phyloP scores from a whole-genome alignment of 2,888 invertebrate genomes.

The Neria commutata region DNA sequence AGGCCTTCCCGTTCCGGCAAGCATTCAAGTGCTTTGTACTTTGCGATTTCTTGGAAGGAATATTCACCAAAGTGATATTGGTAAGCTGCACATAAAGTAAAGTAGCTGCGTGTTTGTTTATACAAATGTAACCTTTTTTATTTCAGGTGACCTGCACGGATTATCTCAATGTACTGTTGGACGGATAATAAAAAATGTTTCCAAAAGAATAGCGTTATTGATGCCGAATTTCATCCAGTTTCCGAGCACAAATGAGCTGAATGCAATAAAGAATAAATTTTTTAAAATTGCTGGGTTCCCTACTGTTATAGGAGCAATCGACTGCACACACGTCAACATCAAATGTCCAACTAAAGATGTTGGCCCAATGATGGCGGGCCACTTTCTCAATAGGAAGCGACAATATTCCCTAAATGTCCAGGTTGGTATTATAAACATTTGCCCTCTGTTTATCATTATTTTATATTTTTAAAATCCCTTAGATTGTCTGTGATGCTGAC shows the following conservation, averaged over 20 bases:
- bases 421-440: background rate
- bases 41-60: too few relatives aligned
- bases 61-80: too few relatives aligned
- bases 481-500: slow-evolving; percentile 25
- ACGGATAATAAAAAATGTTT: slow-evolving; percentile 3
- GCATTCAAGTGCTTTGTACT: too few relatives aligned
- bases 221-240: too few relatives aligned
- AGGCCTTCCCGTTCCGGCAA: too few relatives aligned
- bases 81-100: too few relatives aligned
- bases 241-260: too few relatives aligned
- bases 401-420: slow-evolving; percentile 22
- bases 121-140: too few relatives aligned
- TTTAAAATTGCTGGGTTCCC: slow-evolving; percentile 8
- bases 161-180: slow-evolving; percentile 8
- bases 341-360: slow-evolving; percentile 21
- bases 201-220: too few relatives aligned
- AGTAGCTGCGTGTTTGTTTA: too few relatives aligned
- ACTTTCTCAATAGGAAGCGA: slow-evolving; percentile 21
- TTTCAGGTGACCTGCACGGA: too few relatives aligned
- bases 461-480: background rate
- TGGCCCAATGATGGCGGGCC: slow-evolving; percentile 16
- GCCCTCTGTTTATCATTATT: background rate
- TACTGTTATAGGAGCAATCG: slow-evolving; percentile 19
- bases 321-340: slow-evolving; percentile 21
- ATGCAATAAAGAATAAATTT: slow-evolving; percentile 10